Percentiles rank a stretch among this genome's conserved stretches.
These are phyloP conservation scores for Alosa sapidissima DNA, from an alignment of 2,797 vertebrate genomes.

Conservation along the genomic window DNA sequence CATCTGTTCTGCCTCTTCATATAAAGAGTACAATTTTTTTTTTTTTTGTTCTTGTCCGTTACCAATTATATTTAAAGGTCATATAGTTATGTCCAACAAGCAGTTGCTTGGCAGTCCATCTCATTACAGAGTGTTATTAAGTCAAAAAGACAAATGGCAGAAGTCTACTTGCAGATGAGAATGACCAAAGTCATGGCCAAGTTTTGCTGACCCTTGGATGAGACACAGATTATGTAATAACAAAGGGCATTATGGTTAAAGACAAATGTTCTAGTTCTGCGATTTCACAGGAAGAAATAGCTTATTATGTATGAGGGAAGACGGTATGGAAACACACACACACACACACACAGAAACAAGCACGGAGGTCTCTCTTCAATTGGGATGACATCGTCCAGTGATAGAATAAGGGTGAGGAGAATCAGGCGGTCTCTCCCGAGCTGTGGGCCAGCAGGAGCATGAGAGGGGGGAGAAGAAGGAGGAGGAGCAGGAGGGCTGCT, in stretches of 20 bases:
- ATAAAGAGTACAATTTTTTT: not conserved
- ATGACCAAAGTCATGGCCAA: not conserved
- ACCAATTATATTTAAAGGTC: not conserved
- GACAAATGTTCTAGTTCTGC: not conserved
- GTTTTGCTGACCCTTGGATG: not conserved
- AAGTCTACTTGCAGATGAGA: not conserved
- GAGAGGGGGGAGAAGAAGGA: not conserved
- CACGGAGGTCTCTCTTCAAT: conserved; percentile 34
- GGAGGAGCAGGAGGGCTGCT: conserved; percentile 16
- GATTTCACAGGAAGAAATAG: conserved; percentile 1
- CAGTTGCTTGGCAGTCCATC: conserved; percentile 11
- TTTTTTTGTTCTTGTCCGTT: not conserved
- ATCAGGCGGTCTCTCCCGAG: conserved; percentile 55
- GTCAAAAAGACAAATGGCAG: not conserved
- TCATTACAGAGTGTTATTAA: conserved; percentile 5
- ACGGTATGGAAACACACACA: conserved; percentile 49
- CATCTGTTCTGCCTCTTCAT: not conserved
- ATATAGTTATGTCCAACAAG: not conserved
- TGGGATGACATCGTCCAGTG: conserved; percentile 34
- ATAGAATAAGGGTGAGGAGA: conserved; percentile 52
- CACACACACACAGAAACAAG: conserved; percentile 43
- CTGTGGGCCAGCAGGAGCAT: conserved; percentile 40
- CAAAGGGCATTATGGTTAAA: conserved; percentile 3
- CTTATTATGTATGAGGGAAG: conserved; percentile 57
- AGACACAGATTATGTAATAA: conserved; percentile 5